phyloP scores from a whole-genome alignment of 2,888 invertebrate genomes.

The Ectemnius continuus region DNA sequence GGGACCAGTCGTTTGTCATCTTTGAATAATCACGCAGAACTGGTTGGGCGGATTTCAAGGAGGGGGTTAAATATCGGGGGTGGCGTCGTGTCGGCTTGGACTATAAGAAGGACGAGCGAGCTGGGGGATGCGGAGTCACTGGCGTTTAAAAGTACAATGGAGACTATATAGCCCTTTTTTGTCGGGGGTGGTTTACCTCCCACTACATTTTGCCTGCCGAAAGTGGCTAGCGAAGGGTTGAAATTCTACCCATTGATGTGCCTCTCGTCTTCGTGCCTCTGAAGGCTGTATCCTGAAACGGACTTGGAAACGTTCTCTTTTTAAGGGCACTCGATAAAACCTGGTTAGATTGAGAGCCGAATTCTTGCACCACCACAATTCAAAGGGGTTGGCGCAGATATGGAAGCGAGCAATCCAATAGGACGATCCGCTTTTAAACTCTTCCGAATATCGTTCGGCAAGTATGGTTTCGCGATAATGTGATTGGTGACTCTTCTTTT shows the following conservation, averaged over 20 bases:
- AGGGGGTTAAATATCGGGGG: slow-evolving; percentile 42
- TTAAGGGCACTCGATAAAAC: too few species aligned
- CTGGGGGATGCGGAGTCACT: slow-evolving; percentile 50
- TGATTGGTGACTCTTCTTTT: slow-evolving; percentile 32
- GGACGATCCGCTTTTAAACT: slow-evolving; percentile 14
- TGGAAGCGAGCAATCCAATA: too few species aligned
- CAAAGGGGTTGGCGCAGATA: too few species aligned
- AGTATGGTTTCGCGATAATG: slow-evolving; percentile 42
- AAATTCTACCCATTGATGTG: slow-evolving; percentile 49
- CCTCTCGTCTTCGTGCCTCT: slow-evolving; percentile 13
- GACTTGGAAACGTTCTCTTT: too few species aligned
- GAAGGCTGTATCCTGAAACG: too few species aligned
- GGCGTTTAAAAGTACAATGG: slow-evolving; percentile 72
- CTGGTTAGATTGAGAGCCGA: too few species aligned
- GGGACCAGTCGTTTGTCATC: slow-evolving; percentile 70
- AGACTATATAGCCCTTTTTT: slow-evolving; percentile 69
- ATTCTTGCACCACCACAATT: too few species aligned
- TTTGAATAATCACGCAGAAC: slow-evolving; percentile 70
- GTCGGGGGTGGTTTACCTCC: slow-evolving; percentile 56
- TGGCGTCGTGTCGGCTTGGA: slow-evolving; percentile 13
- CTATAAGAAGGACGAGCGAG: not conserved
- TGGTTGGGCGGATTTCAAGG: slow-evolving; percentile 29
- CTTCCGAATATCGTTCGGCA: slow-evolving; percentile 26
- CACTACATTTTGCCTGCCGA: slow-evolving; percentile 23
- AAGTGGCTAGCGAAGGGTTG: slow-evolving; percentile 41